Evolutionary conservation across 2,888 invertebrate genomes (phyloP).

Genomic region (Cacoxenus indagator): DNA sequence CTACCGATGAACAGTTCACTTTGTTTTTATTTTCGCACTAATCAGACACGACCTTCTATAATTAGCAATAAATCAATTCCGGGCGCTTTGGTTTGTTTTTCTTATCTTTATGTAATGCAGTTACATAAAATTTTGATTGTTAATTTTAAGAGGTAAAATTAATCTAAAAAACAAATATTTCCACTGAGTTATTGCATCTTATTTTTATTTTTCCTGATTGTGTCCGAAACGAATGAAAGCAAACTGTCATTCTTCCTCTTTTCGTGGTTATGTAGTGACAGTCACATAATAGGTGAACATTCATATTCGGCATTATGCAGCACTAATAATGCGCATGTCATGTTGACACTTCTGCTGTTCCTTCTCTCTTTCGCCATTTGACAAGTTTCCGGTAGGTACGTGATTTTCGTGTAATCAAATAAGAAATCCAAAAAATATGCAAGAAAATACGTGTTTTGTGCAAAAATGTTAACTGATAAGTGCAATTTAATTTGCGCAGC

Average conservation of each 20-base stretch:
- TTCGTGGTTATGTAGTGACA: background rate
- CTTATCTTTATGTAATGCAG: constrained; percentile 48
- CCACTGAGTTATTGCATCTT: constrained; percentile 33
- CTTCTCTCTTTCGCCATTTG: constrained; percentile 70
- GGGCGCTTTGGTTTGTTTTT: constrained; percentile 30
- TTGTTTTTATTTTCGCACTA: constrained; percentile 13
- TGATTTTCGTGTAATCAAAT: constrained; percentile 49
- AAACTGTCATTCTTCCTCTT: constrained; percentile 18
- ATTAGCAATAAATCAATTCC: constrained; percentile 32
- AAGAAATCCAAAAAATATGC: constrained; percentile 42
- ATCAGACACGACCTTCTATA: background rate
- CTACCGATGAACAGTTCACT: constrained; percentile 14
- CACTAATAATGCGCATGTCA: background rate
- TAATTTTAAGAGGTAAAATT: constrained; percentile 21
- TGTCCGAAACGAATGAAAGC: background rate
- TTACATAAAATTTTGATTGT: constrained; percentile 45
- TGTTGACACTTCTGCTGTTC: constrained; percentile 35
- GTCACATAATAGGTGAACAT: background rate
- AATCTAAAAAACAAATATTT: constrained; percentile 33
- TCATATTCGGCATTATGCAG: background rate
- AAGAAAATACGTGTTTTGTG: constrained; percentile 25
- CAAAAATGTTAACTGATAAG: constrained; percentile 31
- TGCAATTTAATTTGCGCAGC: constrained; percentile 27
- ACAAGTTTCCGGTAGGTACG: constrained; percentile 71
- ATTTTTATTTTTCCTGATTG: constrained; percentile 7